Evolutionary conservation across 2,888 invertebrate genomes (phyloP).

Genomic region (Meganola albula): DNA sequence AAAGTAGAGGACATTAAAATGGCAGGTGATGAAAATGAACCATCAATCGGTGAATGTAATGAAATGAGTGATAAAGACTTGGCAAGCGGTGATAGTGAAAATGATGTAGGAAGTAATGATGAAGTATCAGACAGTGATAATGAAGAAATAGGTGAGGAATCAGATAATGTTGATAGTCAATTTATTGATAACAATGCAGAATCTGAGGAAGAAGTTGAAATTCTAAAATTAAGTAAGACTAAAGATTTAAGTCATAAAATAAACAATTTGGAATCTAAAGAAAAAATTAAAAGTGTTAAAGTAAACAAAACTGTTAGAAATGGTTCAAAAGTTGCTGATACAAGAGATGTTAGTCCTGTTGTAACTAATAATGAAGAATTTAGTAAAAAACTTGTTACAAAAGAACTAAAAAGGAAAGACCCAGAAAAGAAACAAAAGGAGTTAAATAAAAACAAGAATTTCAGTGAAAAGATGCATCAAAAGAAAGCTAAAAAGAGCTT

Average conservation of each 20-base stretch:
- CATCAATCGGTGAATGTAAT: slow-evolving; percentile 11
- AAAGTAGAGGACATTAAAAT: slow-evolving; percentile 42
- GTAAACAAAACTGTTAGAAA: not conserved
- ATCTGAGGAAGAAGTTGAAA: not conserved
- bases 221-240: not conserved
- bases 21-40: slow-evolving; percentile 13
- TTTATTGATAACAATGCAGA: too few species aligned
- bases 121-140: slow-evolving; percentile 3
- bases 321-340: slow-evolving; percentile 3
- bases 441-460: slow-evolving; percentile 51
- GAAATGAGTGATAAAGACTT: slow-evolving; percentile 15
- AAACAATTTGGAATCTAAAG: not conserved
- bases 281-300: not conserved
- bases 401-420: slow-evolving; percentile 35
- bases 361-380: not conserved
- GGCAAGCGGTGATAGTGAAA: slow-evolving; percentile 2
- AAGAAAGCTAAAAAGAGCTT: slow-evolving; percentile 51
- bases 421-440: slow-evolving; percentile 47
- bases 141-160: slow-evolving; percentile 1
- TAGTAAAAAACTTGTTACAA: slow-evolving; percentile 4
- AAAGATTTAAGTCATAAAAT: not conserved
- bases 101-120: slow-evolving; percentile 4
- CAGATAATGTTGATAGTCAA: too few species aligned
- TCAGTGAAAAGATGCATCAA: slow-evolving; percentile 54
- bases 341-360: too few species aligned